Percentiles rank a stretch among this genome's conserved stretches.
Conservation (phyloP, 2,888 invertebrate species). For the Drosophila vallismaia region DNA sequence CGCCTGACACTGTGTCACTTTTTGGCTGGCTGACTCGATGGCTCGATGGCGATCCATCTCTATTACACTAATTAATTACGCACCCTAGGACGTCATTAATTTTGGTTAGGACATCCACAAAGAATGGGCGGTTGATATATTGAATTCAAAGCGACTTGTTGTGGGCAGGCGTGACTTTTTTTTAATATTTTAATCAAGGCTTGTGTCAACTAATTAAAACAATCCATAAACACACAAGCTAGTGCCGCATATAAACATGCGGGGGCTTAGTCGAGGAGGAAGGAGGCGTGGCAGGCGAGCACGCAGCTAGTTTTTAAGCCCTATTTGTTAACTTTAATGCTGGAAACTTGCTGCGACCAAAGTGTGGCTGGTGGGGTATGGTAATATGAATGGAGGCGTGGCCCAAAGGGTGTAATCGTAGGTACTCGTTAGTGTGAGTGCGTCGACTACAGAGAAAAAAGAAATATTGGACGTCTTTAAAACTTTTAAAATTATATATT, state of each 20-base stretch:
- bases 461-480: background rate
- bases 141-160: constrained; percentile 45
- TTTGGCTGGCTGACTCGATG: constrained; percentile 14
- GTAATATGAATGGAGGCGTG: constrained; percentile 29
- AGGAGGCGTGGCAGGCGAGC: constrained; percentile 27
- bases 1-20: constrained; percentile 54
- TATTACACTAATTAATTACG: constrained; percentile 56
- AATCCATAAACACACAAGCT: constrained; percentile 25
- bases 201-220: constrained; percentile 69
- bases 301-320: constrained; percentile 73
- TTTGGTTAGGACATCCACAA: constrained; percentile 21
- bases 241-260: constrained; percentile 3
- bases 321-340: constrained; percentile 74
- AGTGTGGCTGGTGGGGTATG: constrained; percentile 15
- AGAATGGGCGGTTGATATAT: constrained; percentile 11
- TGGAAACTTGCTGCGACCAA: constrained; percentile 21
- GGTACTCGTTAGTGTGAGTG: background rate
- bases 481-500: too few relatives aligned
- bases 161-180: constrained; percentile 22
- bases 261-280: constrained; percentile 22
- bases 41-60: constrained; percentile 16
- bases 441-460: background rate
- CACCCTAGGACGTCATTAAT: constrained; percentile 43
- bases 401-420: background rate
- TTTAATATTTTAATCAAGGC: constrained; percentile 65